Conservation (phyloP, 2,797 vertebrate genomes). For the Selene dorsalis region DNA sequence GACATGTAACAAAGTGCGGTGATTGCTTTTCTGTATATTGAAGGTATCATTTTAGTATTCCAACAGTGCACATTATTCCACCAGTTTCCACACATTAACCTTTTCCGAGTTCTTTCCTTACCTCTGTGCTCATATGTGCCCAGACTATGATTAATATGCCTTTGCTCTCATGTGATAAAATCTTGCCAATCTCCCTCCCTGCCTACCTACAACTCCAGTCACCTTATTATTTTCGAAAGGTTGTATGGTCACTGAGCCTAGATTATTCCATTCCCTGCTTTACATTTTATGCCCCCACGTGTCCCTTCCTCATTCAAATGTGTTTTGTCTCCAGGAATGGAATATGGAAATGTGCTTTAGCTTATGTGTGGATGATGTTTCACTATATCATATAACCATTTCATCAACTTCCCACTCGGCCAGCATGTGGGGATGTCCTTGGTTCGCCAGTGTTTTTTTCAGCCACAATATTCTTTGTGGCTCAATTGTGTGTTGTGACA, state of each 20-base stretch:
- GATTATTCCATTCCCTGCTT: constrained; percentile 77
- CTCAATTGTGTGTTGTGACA: constrained; percentile 39
- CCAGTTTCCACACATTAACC: constrained; percentile 78
- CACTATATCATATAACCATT: constrained; percentile 63
- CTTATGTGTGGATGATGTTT: constrained; percentile 67
- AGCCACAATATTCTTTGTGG: constrained; percentile 38
- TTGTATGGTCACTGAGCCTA: constrained; percentile 74
- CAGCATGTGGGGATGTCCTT: constrained; percentile 51
- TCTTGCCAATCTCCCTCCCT: constrained; percentile 75
- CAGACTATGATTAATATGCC: constrained; percentile 78
- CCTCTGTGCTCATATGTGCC: constrained; percentile 58
- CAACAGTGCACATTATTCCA: constrained; percentile 65
- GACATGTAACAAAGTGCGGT: constrained; percentile 66
- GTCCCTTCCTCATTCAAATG: constrained; percentile 72
- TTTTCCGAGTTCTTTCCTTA: constrained; percentile 70
- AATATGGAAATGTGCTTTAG: constrained; percentile 78
- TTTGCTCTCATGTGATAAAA: constrained; percentile 77
- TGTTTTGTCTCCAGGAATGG: constrained; percentile 74
- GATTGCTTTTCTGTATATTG: constrained; percentile 70
- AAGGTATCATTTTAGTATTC: constrained; percentile 71
- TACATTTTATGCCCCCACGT: constrained; percentile 57
- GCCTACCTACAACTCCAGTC: constrained; percentile 66
- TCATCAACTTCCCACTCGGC: constrained; percentile 64
- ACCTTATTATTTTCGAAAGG: constrained; percentile 80
- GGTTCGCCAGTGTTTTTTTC: constrained; percentile 47